Evolutionary conservation across 2,888 invertebrate species (phyloP).

Genomic region (Aphidoletes aphidimyza): DNA sequence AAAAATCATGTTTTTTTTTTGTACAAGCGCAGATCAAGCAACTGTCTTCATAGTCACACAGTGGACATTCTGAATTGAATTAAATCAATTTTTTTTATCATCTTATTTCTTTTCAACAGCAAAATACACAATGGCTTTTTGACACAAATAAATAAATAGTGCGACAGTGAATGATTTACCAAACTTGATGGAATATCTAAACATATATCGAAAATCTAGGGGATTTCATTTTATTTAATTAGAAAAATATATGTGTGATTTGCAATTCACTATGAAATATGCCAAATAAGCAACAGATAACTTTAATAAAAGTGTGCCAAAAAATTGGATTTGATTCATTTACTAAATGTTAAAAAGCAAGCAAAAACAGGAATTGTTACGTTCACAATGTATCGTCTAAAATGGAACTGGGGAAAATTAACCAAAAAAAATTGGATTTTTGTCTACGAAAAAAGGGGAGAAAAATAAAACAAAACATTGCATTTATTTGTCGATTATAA

Average conservation of each 20-base stretch:
- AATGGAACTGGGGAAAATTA: neutral
- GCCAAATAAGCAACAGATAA: neutral
- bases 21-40: slow-evolving; percentile 28
- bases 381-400: neutral
- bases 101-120: neutral
- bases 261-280: neutral
- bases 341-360: too few species aligned
- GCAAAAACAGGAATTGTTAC: too few species aligned
- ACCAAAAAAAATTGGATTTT: neutral
- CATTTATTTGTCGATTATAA: slow-evolving; percentile 18
- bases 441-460: neutral
- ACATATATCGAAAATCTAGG: neutral
- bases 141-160: neutral
- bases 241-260: slow-evolving; percentile 24
- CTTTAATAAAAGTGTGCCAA: neutral
- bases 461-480: neutral
- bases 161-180: neutral
- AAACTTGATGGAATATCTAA: slow-evolving; percentile 48
- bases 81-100: neutral
- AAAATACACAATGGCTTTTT: neutral
- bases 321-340: too few species aligned
- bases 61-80: too few species aligned
- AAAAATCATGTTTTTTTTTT: slow-evolving; percentile 4
- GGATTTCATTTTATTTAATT: neutral
- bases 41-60: too few species aligned